Evolutionary conservation across 2,113 vertebrate genomes (phyloP).

Genomic region (Grus americana): DNA sequence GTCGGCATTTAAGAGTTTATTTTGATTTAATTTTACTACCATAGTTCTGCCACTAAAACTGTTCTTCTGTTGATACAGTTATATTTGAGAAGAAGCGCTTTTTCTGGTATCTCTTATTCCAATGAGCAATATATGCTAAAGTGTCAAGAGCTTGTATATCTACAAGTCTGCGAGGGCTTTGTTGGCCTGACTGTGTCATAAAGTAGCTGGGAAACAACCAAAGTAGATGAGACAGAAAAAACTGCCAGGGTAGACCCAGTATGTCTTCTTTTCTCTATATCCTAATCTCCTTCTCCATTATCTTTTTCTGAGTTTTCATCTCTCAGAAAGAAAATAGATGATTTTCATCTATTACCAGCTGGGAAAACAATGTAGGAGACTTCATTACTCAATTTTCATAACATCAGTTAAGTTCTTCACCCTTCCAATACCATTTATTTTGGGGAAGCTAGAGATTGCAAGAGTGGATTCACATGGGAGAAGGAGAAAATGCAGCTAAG

Average conservation of each 20-base stretch:
- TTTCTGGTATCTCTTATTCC: slow-evolving; percentile 8
- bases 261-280: neutral
- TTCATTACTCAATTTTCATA: neutral
- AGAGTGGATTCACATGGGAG: neutral
- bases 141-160: neutral
- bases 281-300: neutral
- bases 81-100: neutral
- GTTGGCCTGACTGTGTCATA: neutral
- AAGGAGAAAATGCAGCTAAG: neutral
- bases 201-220: neutral
- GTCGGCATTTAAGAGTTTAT: neutral
- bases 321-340: neutral
- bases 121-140: slow-evolving; percentile 2
- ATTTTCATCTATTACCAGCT: too few species aligned
- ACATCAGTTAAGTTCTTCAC: neutral
- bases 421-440: neutral
- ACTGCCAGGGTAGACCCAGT: neutral
- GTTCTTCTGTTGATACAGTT: neutral
- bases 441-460: neutral
- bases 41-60: neutral
- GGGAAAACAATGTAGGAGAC: neutral
- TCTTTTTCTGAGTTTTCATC: neutral
- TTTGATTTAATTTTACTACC: slow-evolving; percentile 33
- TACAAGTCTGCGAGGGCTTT: neutral
- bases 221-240: slow-evolving; percentile 1